Evolutionary conservation across 2,113 vertebrate genomes (phyloP).

Genomic region (Grammomys surdaster): DNA sequence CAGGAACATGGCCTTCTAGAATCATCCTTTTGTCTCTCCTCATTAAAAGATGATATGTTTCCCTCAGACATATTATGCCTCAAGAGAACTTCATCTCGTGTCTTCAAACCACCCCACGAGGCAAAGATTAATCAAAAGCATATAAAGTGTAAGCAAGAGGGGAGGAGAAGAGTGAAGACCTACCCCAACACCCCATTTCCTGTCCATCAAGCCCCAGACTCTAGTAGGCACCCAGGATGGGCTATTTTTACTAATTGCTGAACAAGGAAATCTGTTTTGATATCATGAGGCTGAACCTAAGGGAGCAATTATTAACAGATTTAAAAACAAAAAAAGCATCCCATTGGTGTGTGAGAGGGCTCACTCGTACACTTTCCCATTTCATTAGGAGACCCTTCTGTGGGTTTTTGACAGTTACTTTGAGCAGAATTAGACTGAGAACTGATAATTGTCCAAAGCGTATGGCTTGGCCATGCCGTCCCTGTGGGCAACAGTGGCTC

Average conservation of each 20-base stretch:
- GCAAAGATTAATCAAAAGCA: neutral
- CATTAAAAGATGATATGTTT: neutral
- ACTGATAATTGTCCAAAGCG: slow-evolving; percentile 62
- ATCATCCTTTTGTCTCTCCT: neutral
- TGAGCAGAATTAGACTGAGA: slow-evolving; percentile 74
- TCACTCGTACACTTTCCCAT: slow-evolving; percentile 65
- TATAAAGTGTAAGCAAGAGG: neutral
- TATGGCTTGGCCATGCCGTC: neutral
- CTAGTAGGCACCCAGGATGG: neutral
- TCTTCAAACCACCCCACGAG: neutral
- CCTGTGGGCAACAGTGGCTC: neutral
- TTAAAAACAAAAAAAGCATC: slow-evolving; percentile 66
- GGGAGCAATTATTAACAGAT: slow-evolving; percentile 82
- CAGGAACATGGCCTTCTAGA: neutral
- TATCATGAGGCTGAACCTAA: slow-evolving; percentile 65
- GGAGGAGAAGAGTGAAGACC: neutral
- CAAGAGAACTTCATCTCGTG: neutral
- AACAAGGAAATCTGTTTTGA: slow-evolving; percentile 78
- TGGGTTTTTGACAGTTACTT: slow-evolving; percentile 83
- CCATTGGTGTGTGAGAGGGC: neutral
- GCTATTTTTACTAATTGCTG: slow-evolving; percentile 61
- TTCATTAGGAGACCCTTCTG: slow-evolving; percentile 78
- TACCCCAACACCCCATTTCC: neutral
- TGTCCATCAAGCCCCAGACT: neutral
- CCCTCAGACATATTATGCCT: neutral